Conservation (phyloP, 2,113 vertebrate genomes). For the Myxocyprinus asiaticus region DNA sequence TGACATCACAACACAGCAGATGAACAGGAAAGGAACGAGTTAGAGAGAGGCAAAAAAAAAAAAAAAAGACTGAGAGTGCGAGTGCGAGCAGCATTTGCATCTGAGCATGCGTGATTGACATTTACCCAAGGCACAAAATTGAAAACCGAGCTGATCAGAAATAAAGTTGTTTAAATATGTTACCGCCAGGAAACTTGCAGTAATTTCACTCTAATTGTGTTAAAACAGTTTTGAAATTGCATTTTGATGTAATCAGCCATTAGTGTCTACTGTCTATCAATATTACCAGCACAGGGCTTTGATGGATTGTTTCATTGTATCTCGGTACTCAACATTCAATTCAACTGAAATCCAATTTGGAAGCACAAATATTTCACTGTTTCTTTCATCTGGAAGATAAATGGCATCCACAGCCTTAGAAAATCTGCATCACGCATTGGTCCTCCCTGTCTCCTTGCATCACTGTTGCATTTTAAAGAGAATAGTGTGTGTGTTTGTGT, state of each 20-base stretch:
- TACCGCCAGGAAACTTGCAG: neutral
- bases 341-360: slow-evolving; percentile 19
- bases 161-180: neutral
- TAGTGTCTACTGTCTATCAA: slow-evolving; percentile 7
- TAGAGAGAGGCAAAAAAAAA: neutral
- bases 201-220: slow-evolving; percentile 13
- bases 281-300: slow-evolving; percentile 11
- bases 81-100: neutral
- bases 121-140: neutral
- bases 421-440: slow-evolving; percentile 12
- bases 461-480: neutral
- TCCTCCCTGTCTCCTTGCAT: slow-evolving; percentile 5
- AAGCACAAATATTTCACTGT: slow-evolving; percentile 30
- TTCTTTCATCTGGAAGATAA: slow-evolving; percentile 41
- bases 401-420: slow-evolving; percentile 24
- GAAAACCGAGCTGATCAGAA: neutral
- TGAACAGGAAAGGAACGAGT: too few relatives aligned
- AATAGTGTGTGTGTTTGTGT: neutral
- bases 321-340: neutral
- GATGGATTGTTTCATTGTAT: slow-evolving; percentile 25
- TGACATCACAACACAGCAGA: neutral
- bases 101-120: neutral
- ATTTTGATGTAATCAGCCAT: slow-evolving; percentile 30
- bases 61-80: neutral
- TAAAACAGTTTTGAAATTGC: slow-evolving; percentile 21